Percentiles rank a stretch among this genome's conserved stretches.
phyloP scores from a whole-genome alignment of 1,140 invertebrate species.

The Choristoneura fumiferana region DNA sequence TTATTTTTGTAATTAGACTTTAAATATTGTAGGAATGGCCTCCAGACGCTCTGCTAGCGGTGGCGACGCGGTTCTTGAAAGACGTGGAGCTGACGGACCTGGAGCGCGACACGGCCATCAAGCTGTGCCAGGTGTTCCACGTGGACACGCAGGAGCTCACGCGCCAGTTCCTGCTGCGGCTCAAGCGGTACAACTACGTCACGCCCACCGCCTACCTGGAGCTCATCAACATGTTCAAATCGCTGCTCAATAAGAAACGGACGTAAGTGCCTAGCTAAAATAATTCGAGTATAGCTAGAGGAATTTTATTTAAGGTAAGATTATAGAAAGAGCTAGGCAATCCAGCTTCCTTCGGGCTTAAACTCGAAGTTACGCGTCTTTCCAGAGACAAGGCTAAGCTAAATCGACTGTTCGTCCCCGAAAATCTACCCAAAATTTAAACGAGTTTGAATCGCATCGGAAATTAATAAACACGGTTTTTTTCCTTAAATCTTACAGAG shows the following conservation, averaged over 20 bases:
- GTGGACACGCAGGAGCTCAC: constrained; percentile 89
- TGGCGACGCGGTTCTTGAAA: constrained; percentile 92
- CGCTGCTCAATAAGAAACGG: constrained; percentile 88
- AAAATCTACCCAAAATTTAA: too few relatives aligned
- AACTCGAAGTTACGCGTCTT: too few relatives aligned
- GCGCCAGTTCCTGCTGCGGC: constrained; percentile 83
- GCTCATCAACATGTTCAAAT: constrained; percentile 94
- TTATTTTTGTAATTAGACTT: too few relatives aligned
- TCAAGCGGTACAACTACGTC: constrained; percentile 91
- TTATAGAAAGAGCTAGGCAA: too few relatives aligned
- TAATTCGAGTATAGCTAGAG: too few relatives aligned
- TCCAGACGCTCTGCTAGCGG: constrained; percentile 93
- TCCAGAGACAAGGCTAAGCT: too few relatives aligned
- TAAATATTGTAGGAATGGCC: constrained; percentile 88
- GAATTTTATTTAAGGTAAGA: too few relatives aligned
- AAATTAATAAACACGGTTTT: background rate
- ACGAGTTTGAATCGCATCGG: too few relatives aligned
- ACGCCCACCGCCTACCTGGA: constrained; percentile 97
- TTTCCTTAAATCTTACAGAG: constrained; percentile 69
- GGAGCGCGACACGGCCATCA: constrained; percentile 86
- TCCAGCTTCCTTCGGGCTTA: too few relatives aligned
- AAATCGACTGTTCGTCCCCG: too few relatives aligned
- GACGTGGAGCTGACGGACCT: constrained; percentile 89
- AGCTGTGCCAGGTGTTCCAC: constrained; percentile 95
- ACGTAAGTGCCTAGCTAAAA: constrained; percentile 81